Conservation (phyloP, 2,113 vertebrate species). For the Heptranchias perlo region DNA sequence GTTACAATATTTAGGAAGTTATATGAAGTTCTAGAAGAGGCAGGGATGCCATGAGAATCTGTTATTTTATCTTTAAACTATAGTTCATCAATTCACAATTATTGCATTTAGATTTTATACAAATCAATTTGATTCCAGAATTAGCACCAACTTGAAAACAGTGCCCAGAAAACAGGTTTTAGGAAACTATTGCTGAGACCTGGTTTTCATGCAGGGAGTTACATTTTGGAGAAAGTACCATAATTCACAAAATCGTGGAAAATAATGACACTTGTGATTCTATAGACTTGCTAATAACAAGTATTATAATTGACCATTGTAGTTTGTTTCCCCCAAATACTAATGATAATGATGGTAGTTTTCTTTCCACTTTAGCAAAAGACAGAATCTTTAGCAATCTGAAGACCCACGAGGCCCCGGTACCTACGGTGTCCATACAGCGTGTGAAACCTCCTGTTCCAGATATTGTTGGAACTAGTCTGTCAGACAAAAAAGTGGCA, state of each 20-base stretch:
- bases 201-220: background rate
- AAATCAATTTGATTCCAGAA: background rate
- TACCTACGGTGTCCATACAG: conserved; percentile 59
- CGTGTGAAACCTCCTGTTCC: conserved; percentile 71
- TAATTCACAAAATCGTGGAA: background rate
- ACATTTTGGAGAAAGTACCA: background rate
- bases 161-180: background rate
- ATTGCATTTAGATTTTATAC: too few species aligned
- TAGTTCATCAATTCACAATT: too few species aligned
- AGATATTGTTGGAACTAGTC: conserved; percentile 61
- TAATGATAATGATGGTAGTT: background rate
- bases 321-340: background rate
- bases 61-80: too few species aligned
- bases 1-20: too few species aligned
- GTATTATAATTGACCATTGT: background rate
- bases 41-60: too few species aligned
- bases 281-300: background rate
- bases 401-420: conserved; percentile 73
- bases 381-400: conserved; percentile 77
- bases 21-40: too few species aligned
- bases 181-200: background rate
- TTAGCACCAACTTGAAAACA: background rate
- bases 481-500: conserved; percentile 66
- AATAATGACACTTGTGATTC: background rate
- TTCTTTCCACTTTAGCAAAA: conserved; percentile 61